Conservation (phyloP, 2,797 vertebrate species). For the Amblyraja radiata region DNA sequence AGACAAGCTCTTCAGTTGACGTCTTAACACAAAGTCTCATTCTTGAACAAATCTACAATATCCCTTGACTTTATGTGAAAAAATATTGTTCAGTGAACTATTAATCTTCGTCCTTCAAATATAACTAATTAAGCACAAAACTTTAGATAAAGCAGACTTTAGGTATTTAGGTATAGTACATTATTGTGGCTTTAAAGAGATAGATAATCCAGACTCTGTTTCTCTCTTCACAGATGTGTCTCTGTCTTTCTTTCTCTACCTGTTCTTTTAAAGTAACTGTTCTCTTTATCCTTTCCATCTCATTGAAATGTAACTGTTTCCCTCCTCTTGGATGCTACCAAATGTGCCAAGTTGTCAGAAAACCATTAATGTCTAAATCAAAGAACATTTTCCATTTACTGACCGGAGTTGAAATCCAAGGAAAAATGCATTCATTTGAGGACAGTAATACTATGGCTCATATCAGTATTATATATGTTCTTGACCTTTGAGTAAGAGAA, state of each 20-base stretch:
- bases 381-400: neutral
- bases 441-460: neutral
- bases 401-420: neutral
- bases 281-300: too few species aligned
- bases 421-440: neutral
- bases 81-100: neutral
- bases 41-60: neutral
- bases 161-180: neutral
- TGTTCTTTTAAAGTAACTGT: too few species aligned
- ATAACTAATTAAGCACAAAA: neutral
- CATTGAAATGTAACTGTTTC: too few species aligned
- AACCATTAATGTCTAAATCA: neutral
- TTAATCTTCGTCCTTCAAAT: too few species aligned
- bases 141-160: neutral
- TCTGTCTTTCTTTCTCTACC: too few species aligned
- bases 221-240: neutral
- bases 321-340: too few species aligned
- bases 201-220: neutral
- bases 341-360: too few species aligned
- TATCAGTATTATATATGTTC: neutral
- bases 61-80: neutral
- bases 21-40: neutral
- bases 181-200: neutral
- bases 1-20: neutral
- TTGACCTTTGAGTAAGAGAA: neutral